Evolutionary conservation across 2,113 vertebrate species (phyloP).

Genomic region (Nothobranchius kuhntae): DNA sequence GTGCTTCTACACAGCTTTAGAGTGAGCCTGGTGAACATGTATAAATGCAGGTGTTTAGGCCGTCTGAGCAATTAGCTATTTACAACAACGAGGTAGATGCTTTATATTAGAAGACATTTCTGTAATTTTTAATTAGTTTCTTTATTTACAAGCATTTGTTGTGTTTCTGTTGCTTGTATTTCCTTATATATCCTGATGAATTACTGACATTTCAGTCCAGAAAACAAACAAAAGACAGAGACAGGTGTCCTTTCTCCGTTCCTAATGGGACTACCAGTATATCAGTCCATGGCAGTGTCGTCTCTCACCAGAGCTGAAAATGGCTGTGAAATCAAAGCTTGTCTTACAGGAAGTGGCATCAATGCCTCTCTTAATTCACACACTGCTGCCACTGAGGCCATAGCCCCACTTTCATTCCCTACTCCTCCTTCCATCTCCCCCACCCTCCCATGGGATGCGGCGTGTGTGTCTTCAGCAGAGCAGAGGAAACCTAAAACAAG

Average conservation of each 20-base stretch:
- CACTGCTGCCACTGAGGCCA: slow-evolving; percentile 46
- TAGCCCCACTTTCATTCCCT: slow-evolving; percentile 30
- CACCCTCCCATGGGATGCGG: slow-evolving; percentile 35
- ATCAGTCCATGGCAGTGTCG: slow-evolving; percentile 68
- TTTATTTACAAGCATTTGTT: background rate
- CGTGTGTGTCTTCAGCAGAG: slow-evolving; percentile 60
- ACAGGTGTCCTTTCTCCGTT: slow-evolving; percentile 75
- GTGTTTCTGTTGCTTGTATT: background rate
- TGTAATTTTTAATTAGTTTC: background rate
- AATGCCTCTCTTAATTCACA: slow-evolving; percentile 67
- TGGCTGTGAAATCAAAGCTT: slow-evolving; percentile 76
- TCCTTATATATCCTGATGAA: slow-evolving; percentile 1
- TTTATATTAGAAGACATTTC: background rate
- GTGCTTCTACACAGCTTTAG: too few relatives aligned
- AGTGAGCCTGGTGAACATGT: too few relatives aligned
- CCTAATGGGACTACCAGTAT: slow-evolving; percentile 78
- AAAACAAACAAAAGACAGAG: slow-evolving; percentile 20
- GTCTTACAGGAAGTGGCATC: slow-evolving; percentile 77
- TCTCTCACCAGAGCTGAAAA: slow-evolving; percentile 70
- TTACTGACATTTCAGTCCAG: slow-evolving; percentile 30
- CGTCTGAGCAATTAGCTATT: too few relatives aligned
- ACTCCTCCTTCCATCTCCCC: slow-evolving; percentile 14
- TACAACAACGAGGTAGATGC: background rate
- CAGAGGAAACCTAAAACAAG: slow-evolving; percentile 74
- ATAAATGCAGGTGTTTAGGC: too few relatives aligned